Percentiles rank a stretch among this genome's conserved stretches.
phyloP scores from a whole-genome alignment of 1,140 invertebrate genomes.

The Anadara kagoshimensis region DNA sequence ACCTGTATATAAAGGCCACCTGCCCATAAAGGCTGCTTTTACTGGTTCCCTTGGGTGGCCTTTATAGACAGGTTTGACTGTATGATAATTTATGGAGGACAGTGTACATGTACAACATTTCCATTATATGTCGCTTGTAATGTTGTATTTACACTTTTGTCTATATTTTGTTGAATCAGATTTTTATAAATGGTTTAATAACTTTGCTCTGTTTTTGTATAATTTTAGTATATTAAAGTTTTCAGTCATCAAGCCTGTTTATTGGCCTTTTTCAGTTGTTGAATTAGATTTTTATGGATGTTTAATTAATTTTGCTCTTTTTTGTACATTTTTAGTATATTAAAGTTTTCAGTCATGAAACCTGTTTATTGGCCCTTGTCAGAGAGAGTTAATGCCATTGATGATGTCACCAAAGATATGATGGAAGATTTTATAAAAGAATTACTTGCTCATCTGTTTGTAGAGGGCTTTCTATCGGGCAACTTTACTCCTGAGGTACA shows the following conservation, averaged over 20 bases:
- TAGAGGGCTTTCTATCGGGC: conserved; percentile 46
- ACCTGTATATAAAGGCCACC: too few species aligned
- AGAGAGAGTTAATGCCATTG: conserved; percentile 32
- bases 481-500: conserved; percentile 46
- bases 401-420: conserved; percentile 26
- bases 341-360: conserved; percentile 46
- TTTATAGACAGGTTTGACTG: too few species aligned
- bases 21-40: too few species aligned
- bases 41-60: too few species aligned
- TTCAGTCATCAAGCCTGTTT: conserved; percentile 42
- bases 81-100: too few species aligned
- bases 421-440: conserved; percentile 35
- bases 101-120: too few species aligned
- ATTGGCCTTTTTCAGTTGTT: conserved; percentile 30
- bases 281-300: too few species aligned
- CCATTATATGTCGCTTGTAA: too few species aligned
- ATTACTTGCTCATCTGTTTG: conserved; percentile 33
- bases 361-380: conserved; percentile 33
- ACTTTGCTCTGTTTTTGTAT: not conserved
- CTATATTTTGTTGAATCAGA: too few species aligned
- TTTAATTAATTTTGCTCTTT: not conserved
- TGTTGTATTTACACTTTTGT: too few species aligned
- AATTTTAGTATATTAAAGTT: conserved; percentile 46
- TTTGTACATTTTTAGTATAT: conserved; percentile 46
- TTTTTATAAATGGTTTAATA: not conserved